Evolutionary conservation across 2,113 vertebrate genomes (phyloP), one percentile per base, ranked within the genome.

Genomic region (Australoheros scitulus): DNA sequence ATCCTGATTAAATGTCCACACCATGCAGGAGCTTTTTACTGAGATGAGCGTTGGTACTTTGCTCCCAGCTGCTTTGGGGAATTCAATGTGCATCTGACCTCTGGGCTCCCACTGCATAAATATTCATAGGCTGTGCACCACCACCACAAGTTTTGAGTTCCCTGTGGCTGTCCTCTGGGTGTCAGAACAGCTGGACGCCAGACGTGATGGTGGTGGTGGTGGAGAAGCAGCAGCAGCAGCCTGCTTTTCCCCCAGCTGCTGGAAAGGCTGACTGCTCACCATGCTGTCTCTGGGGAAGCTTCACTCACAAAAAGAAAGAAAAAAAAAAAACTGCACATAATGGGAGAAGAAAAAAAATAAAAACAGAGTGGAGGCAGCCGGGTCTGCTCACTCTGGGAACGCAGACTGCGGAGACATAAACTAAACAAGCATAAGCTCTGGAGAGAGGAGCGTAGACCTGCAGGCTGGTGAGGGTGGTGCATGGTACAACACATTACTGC

Each of bases 141-240:
- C n/a, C 36, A 38, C 36, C 36, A 38, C 36, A 7, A 34, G 34
- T 18, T 20, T 7, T 17, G 41, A 75, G 34, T 17, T 72, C 43
- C 59, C 58, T 32, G 36, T 55, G 68, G 13, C 78, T 58, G 41
- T 74, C 79, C 61, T 65, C 55, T 56, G 34, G 29, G 52, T 43
- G 43, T 86, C 24, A 8, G 64, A 85, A 92, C 94, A 96, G 94
- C 93, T 95, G 94, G 88, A 92, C 60, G 75, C 91, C 92, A 95
- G 95, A 93, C 89, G 84, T 70, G 26, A 26, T 26, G 26, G 26
- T 26, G 76, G n/a, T 38, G 72, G 26, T 43, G 60, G 59, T 13
- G 61, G 34, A 47, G 43, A 47, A 47, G 65, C 24, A 29, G 65
- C 7, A 65, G 52, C 61, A 68, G 50, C 72, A 18, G 63, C 43